phyloP scores from a whole-genome alignment of 2,888 invertebrate species.

The Acanthosoma haemorrhoidale region DNA sequence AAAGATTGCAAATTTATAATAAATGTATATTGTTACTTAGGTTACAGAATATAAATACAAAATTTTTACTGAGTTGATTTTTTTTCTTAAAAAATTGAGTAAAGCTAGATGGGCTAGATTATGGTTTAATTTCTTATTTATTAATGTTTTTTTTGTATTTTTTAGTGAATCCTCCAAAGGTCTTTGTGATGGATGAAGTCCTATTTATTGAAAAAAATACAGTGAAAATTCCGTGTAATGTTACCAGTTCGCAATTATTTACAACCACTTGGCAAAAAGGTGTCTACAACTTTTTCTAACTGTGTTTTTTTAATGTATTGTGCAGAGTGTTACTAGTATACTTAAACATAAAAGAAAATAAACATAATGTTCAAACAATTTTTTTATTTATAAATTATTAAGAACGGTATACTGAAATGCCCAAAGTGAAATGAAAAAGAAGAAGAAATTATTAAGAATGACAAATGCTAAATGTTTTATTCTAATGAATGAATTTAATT shows the following conservation, averaged over 20 bases:
- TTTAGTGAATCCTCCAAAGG: conserved; percentile 21
- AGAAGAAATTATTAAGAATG: too few relatives aligned
- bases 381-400: background rate
- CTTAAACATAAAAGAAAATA: background rate
- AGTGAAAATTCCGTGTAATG: background rate
- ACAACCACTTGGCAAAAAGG: conserved; percentile 11
- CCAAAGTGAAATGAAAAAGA: too few relatives aligned
- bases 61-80: too few relatives aligned
- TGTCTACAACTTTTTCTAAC: too few relatives aligned
- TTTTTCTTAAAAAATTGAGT: too few relatives aligned
- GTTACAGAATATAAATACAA: too few relatives aligned
- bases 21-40: too few relatives aligned
- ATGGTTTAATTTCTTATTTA: too few relatives aligned
- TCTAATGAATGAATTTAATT: too few relatives aligned
- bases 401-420: background rate
- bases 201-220: background rate
- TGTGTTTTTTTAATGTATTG: background rate
- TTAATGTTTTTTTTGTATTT: background rate
- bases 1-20: too few relatives aligned
- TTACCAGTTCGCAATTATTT: background rate
- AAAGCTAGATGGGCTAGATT: too few relatives aligned
- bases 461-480: too few relatives aligned
- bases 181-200: background rate
- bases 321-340: background rate
- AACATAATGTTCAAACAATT: background rate